Conservation (phyloP, 2,797 vertebrate species). For the Rachycentron canadum region DNA sequence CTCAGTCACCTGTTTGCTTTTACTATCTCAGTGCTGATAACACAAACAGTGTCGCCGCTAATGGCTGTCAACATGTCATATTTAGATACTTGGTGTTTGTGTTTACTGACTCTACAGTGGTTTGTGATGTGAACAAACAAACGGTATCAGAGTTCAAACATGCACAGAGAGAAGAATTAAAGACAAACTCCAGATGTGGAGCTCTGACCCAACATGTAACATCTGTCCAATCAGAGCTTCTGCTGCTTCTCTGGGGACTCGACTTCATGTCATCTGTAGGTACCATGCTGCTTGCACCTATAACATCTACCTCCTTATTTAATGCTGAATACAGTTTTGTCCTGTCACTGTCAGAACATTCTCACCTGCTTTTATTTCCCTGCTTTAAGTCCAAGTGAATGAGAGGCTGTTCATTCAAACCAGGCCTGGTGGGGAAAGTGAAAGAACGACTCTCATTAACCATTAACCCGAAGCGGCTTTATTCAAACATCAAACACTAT, state of each 20-base stretch:
- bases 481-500: not conserved
- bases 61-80: not conserved
- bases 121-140: accelerated
- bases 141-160: not conserved
- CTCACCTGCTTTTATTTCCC: not conserved
- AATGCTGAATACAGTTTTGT: not conserved
- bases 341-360: not conserved
- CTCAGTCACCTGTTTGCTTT: not conserved
- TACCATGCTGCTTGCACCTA: no score
- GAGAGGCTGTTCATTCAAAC: not conserved
- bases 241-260: not conserved
- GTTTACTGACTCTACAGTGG: not conserved
- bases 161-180: not conserved
- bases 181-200: not conserved
- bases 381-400: not conserved
- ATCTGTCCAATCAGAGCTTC: not conserved
- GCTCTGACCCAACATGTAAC: not conserved
- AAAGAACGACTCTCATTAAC: not conserved
- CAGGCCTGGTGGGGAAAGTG: not conserved
- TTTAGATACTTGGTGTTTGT: not conserved
- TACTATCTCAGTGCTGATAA: not conserved
- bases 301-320: not conserved
- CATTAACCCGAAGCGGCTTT: not conserved
- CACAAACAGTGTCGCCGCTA: not conserved
- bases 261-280: no score